Base-by-base conservation (phyloP, 1,140 invertebrate species). In the Oncopodura yosiiana region DNA sequence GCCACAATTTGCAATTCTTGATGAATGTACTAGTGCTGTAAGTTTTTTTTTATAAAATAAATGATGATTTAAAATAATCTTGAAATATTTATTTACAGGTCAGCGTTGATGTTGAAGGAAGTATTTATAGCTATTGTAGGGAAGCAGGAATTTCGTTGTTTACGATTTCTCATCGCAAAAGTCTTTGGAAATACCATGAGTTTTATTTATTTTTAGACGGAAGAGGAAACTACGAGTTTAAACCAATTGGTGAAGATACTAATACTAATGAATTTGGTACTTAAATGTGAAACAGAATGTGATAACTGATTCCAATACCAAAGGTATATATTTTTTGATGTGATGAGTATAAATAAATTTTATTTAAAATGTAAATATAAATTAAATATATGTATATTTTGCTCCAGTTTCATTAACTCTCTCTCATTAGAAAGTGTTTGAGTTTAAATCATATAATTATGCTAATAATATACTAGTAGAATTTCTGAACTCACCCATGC, bases 1-100 rank as follows among this genome's bases (percentile, higher is more conserved):
- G 64, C 95, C 95, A 11, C 93, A 97, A 72, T 99, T 97, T 75
- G 94, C 94, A 24, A 97, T 98, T 67, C 71, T 99, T 53, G 95
- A 99, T 69, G 94, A 99, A 72, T 99, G 95, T 67, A 99, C 95
- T 18, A 61, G 59, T 19, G 58, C 54, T 19, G 53, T 60, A 46
- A 49, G 46, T 56, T 0, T 70, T 3, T 30, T 42, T 27, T n/a
- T n/a, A n/a, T n/a, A n/a, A 9, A 14, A 38, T 49, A 49, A 36
- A 16, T 21, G 1, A 19, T 19, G 1, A 26, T 32, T 18, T 14
- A 34, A 23, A 18, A 9, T 3, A 14, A 32, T n/a, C 18, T 18
- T 11, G n/a, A 2, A 48, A n/a, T 48, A 27, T 2, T 3, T 8
- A 32, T 36, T 37, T 48, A 1, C 2, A 94, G 89, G 94, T 97